phyloP scores from a whole-genome alignment of 2,888 invertebrate genomes.

The Tachina grossa region DNA sequence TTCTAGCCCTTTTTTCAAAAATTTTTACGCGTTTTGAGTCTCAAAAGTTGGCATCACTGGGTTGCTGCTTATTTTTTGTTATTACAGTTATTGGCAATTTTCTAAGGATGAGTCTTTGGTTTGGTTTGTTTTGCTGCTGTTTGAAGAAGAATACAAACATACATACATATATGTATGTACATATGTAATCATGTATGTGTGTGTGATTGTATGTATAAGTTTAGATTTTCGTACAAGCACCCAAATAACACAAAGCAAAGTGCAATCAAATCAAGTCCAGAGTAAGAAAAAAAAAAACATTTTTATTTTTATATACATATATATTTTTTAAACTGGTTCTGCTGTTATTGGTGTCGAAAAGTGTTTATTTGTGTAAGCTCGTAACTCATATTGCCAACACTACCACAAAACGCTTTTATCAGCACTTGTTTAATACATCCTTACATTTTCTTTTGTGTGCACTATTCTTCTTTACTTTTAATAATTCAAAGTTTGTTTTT shows the following conservation, averaged over 20 bases:
- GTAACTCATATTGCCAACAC: constrained; percentile 7
- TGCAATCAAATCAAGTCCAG: background rate
- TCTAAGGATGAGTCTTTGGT: constrained; percentile 55
- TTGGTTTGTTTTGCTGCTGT: constrained; percentile 52
- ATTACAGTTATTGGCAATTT: constrained; percentile 59
- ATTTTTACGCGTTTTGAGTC: too few species aligned
- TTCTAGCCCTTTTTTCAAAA: too few species aligned
- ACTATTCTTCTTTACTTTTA: constrained; percentile 23
- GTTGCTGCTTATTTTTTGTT: background rate
- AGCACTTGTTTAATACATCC: constrained; percentile 2
- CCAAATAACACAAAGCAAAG: constrained; percentile 6
- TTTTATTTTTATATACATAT: background rate
- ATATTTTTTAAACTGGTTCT: background rate
- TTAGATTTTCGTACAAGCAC: constrained; percentile 11
- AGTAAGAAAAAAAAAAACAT: background rate
- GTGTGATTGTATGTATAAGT: background rate
- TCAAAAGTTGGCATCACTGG: too few species aligned
- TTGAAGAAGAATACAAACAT: constrained; percentile 36
- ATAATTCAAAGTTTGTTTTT: constrained; percentile 34
- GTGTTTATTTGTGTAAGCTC: constrained; percentile 39
- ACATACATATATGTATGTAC: too few species aligned
- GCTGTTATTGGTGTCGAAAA: constrained; percentile 47
- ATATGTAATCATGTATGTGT: too few species aligned
- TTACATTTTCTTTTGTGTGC: constrained; percentile 36
- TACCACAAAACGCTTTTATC: background rate